Evolutionary conservation across 2,888 invertebrate genomes (phyloP).

Genomic region (Brachylomia viminalis): DNA sequence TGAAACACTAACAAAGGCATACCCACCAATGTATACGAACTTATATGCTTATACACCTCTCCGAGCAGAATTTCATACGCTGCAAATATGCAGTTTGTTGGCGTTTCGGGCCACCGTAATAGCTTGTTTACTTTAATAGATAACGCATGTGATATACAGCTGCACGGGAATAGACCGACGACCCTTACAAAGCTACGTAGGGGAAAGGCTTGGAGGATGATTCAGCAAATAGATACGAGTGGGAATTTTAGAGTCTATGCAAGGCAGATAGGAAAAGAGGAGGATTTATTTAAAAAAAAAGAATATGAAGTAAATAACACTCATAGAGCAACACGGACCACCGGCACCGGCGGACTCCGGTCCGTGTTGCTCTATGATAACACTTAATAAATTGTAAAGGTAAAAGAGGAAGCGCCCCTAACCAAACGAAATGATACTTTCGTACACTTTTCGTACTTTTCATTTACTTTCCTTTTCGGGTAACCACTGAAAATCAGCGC

Average conservation of each 20-base stretch:
- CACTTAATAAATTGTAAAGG: not conserved
- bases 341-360: too few relatives aligned
- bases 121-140: conserved; percentile 47
- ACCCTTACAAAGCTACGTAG: not conserved
- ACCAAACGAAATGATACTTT: too few relatives aligned
- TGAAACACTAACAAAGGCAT: conserved; percentile 1
- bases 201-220: not conserved
- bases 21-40: conserved; percentile 26
- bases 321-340: too few relatives aligned
- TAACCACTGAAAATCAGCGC: too few relatives aligned
- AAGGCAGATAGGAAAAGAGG: not conserved
- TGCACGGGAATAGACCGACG: conserved; percentile 20
- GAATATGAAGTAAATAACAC: not conserved
- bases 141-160: conserved; percentile 39
- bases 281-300: not conserved
- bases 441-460: too few relatives aligned
- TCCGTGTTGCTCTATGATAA: too few relatives aligned
- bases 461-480: too few relatives aligned
- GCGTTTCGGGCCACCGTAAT: conserved; percentile 45
- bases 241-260: not conserved
- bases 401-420: not conserved
- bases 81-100: conserved; percentile 58
- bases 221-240: not conserved
- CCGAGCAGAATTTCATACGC: conserved; percentile 36
- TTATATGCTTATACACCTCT: not conserved